phyloP scores from a whole-genome alignment of 1,140 invertebrate genomes.

The Coelopa frigida region DNA sequence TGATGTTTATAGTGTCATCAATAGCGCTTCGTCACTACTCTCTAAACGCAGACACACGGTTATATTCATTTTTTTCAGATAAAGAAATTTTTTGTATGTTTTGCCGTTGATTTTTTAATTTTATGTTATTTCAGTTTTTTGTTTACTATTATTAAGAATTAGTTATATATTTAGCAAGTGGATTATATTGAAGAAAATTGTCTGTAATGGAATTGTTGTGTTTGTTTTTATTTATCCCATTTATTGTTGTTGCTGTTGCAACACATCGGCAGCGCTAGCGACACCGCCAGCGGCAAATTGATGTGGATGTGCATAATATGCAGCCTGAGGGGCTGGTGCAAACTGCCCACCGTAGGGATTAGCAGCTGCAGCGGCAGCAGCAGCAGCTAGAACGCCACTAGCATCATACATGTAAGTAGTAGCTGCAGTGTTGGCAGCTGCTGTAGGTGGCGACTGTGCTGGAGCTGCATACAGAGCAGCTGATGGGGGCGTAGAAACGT shows the following conservation, averaged over 20 bases:
- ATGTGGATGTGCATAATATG: conserved; percentile 28
- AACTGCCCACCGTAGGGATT: conserved; percentile 41
- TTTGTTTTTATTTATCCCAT: neutral
- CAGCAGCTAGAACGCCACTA: conserved; percentile 30
- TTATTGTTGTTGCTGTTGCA: conserved; percentile 11
- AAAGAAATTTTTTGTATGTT: no score
- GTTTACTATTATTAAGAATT: neutral
- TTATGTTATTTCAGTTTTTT: neutral
- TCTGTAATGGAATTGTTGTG: neutral
- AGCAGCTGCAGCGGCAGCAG: conserved; percentile 30
- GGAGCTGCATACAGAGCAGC: conserved; percentile 16
- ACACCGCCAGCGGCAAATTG: conserved; percentile 30
- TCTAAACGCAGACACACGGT: no score
- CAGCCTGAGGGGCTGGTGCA: conserved; percentile 25
- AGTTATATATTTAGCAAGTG: neutral
- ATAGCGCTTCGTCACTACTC: no score
- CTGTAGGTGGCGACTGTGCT: conserved; percentile 16
- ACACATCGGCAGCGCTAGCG: conserved; percentile 14
- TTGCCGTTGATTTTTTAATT: conserved; percentile 2
- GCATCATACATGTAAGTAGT: conserved; percentile 39
- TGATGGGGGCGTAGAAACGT: conserved; percentile 19
- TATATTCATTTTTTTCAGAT: no score
- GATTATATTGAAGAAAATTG: neutral
- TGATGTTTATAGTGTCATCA: no score
- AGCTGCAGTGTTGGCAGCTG: conserved; percentile 21